Evolutionary conservation across 2,797 vertebrate genomes (phyloP), one percentile per base, ranked within the genome.

Genomic region (Anguilla obscura): DNA sequence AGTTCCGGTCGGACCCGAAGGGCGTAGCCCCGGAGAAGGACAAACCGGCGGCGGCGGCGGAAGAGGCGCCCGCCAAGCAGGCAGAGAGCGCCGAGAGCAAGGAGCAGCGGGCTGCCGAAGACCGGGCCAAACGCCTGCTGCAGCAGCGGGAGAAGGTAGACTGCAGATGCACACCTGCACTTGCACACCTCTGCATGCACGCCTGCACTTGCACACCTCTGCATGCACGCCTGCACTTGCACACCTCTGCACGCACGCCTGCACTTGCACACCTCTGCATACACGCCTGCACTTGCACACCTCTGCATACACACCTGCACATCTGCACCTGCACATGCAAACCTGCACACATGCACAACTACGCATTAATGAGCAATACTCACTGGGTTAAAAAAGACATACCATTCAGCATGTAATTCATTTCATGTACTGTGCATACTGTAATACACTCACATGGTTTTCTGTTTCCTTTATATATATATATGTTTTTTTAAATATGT

Each of bases 141-240:
- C 95, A 98, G 88, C 98, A 99, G 92, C 96, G 97, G 90, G 98
- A 99, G 94, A 99, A 99, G 98, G 98, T 96, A 24, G 14, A 24
- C 63, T 24, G 63, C 24, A 1, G 24, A 27, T 21, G 7, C 45
- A 18, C 18, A 18, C 50, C 10, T 10, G 10, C 3, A 3, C 48
- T 4, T 50, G 48, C 8, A 50, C 48, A 50, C 33, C 33, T 33
- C 33, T 33, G 33, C 48, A 33, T 16, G 40, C 74, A 33, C 30
- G 30, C 12, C 56, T 58, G 12, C 10, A 58, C 5, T 58, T 18
- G 12, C 16, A 12, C 56, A 58, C 14, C 33, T 33, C 33, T 33
- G 33, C 33, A 33, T 1, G 33, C 33, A 33, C 33, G 33, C 33
- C 33, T 33, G 33, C 33, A 33, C 33, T 33, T 36, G 33, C 33